Percentiles rank a stretch among this genome's conserved stretches.
Evolutionary conservation across 1,140 invertebrate species (phyloP).

Genomic region (Caenorhabditis remanei): DNA sequence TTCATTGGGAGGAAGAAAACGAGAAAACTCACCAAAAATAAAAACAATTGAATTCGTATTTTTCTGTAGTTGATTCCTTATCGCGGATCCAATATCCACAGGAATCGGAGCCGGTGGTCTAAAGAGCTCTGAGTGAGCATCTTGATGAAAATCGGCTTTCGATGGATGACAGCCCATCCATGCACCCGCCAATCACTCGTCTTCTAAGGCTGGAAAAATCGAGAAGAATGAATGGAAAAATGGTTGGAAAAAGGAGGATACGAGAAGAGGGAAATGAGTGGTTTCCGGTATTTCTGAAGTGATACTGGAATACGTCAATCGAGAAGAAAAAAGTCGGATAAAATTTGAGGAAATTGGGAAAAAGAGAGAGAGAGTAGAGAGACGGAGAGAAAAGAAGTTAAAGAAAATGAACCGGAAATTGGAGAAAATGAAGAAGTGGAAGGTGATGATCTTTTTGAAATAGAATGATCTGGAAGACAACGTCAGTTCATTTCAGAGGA

Average conservation of each 20-base stretch:
- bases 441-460: too few relatives aligned
- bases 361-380: neutral
- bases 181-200: conserved; percentile 23
- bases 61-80: neutral
- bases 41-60: conserved; percentile 1
- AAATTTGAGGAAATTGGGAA: neutral
- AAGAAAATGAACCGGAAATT: too few relatives aligned
- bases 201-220: neutral
- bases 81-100: neutral
- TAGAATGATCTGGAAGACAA: too few relatives aligned
- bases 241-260: neutral
- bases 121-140: conserved; percentile 32
- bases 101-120: conserved; percentile 32
- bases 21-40: conserved; percentile 18
- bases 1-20: neutral
- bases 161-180: conserved; percentile 52
- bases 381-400: neutral
- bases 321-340: neutral
- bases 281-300: conserved; percentile 7
- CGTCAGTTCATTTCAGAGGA: too few relatives aligned
- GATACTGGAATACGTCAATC: conserved; percentile 32
- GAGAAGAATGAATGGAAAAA: neutral
- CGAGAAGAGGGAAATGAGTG: conserved; percentile 28
- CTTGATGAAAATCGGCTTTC: conserved; percentile 31
- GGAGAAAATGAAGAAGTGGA: too few relatives aligned